Evolutionary conservation across 2,113 vertebrate species (phyloP).

Genomic region (Agapornis roseicollis): DNA sequence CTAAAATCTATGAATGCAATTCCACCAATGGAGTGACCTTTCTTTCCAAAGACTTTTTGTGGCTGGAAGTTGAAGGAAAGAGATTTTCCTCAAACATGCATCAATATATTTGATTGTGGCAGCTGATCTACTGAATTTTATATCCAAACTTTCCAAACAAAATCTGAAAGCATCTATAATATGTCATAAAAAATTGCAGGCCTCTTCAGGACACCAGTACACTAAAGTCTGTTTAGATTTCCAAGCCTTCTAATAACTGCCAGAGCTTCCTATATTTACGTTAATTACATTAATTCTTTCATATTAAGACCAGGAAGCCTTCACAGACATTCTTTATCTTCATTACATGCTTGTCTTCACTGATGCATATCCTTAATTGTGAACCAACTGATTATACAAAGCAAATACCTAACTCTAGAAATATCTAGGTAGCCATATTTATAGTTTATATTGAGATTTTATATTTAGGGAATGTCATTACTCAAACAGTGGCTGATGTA

Average conservation of each 20-base stretch:
- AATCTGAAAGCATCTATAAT: neutral
- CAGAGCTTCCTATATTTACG: slow-evolving; percentile 28
- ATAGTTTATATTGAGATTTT: neutral
- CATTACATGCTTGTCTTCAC: slow-evolving; percentile 28
- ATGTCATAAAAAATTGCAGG: neutral
- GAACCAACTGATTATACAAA: neutral
- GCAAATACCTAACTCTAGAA: neutral
- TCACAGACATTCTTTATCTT: slow-evolving; percentile 27
- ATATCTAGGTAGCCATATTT: neutral
- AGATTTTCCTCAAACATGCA: neutral
- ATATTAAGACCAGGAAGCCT: slow-evolving; percentile 22
- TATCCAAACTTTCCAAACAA: neutral
- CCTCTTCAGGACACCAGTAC: neutral
- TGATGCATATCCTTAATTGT: slow-evolving; percentile 8
- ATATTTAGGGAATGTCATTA: neutral
- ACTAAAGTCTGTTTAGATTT: slow-evolving; percentile 15
- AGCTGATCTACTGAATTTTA: neutral
- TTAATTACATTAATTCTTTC: slow-evolving; percentile 48
- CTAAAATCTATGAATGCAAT: neutral
- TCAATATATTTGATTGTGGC: neutral
- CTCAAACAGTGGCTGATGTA: neutral
- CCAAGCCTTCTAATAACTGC: slow-evolving; percentile 17
- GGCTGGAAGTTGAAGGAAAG: neutral
- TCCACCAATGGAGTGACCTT: neutral
- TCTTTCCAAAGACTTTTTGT: neutral